Evolutionary conservation across 30 jellyfish, hydroid and myxozoan species (phyloP), one percentile per base, ranked within the genome.

Genomic region (Rhopilema esculentum): DNA sequence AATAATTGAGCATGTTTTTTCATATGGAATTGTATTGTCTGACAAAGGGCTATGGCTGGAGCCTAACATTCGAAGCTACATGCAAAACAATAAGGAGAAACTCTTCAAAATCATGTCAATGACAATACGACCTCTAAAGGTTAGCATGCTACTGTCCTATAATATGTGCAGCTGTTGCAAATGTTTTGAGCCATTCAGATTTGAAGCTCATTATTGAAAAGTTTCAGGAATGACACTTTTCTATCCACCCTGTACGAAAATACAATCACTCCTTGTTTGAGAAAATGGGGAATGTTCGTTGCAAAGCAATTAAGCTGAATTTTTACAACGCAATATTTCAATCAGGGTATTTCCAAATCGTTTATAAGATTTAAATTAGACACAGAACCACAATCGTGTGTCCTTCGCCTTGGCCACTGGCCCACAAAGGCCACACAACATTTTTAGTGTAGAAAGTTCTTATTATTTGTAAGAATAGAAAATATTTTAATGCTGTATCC

Each of bases 11-110:
- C 72, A 88, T 24, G 88, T 80, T 23, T 88, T 88, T 52, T 21
- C 96, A 24, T 77, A 88, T 88, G 96, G 96, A n/a, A 23, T 63
- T 8, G 96, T 88, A 0, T 48, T 85, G 52, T 49, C 85, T 12
- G 49, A 78, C 40, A 85, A 66, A 68, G 94, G 94, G 23, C 48
- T 85, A 49, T 85, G 94, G 94, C 66, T 85, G 25, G 88, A 85
- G 70, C 89, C 88, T 18, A 78, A 67, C 27, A 72, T 85, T 2
- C 88, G 94, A 18, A 72, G 32, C 16, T 85, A 73, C 40, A 32
- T 78, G n/a, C 82, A 66, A 69, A 85, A 85, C 62, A 85, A 85
- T 64, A 85, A 85, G 33, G 94, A 85, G 62, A 85, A 26, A 53
- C 66, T 85, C 9, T 85, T 85, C 27, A 48, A 49, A 24, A 40